Evolutionary conservation across 35 echinoderm and acorn worm species (phyloP).

Genomic region (Hemicentrotus pulcherrimus): DNA sequence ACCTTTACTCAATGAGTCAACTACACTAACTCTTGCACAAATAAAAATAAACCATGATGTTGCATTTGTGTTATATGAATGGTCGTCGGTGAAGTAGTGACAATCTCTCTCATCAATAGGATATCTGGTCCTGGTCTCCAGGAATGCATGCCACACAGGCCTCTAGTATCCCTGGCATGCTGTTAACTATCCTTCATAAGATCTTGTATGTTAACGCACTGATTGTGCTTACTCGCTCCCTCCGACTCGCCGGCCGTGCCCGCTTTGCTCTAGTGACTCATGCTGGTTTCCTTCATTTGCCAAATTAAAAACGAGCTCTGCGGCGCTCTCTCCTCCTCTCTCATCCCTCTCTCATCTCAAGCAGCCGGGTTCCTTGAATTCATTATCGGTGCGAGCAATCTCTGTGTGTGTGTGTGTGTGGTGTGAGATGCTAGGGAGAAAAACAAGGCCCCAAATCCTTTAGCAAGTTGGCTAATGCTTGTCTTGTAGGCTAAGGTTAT

Average conservation of each 20-base stretch:
- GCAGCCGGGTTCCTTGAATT: conserved; percentile 9
- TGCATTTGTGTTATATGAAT: background rate
- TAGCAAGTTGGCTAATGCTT: conserved; percentile 2
- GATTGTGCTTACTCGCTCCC: background rate
- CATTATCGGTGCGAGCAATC: background rate
- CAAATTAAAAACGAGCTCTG: conserved; percentile 38
- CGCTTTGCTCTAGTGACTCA: background rate
- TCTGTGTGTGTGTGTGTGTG: background rate
- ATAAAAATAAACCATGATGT: background rate
- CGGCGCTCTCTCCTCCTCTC: background rate
- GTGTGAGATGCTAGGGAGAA: background rate
- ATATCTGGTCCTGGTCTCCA: background rate
- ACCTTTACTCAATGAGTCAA: background rate
- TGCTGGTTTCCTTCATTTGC: conserved; percentile 43
- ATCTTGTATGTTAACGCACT: conserved; percentile 7
- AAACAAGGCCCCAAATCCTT: background rate
- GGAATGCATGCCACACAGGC: background rate
- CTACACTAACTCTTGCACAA: background rate
- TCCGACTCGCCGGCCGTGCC: background rate
- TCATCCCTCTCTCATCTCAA: background rate
- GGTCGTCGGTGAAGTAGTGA: background rate
- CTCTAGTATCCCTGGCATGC: background rate
- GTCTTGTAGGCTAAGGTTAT: background rate
- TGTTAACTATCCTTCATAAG: background rate
- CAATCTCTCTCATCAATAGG: background rate